Conservation (phyloP, 2,797 vertebrate species). For the Malacoctenus gilli region DNA sequence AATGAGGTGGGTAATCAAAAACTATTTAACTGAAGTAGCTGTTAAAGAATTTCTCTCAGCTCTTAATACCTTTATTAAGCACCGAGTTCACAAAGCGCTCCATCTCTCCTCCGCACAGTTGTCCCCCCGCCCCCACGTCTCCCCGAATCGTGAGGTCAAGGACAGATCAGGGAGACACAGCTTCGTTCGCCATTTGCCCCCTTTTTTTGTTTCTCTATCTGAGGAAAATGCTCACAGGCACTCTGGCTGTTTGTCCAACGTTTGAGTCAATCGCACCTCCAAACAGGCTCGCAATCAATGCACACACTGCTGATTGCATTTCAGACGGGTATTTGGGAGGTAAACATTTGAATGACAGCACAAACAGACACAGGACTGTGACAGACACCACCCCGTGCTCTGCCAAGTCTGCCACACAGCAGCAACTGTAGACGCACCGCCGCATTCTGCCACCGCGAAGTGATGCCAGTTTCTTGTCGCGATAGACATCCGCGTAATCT, state of each 20-base stretch:
- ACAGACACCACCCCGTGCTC: constrained; percentile 37
- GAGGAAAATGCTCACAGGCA: constrained; percentile 29
- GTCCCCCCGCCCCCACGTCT: constrained; percentile 4
- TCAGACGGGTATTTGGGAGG: constrained; percentile 63
- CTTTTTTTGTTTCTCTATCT: constrained; percentile 55
- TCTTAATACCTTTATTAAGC: constrained; percentile 4
- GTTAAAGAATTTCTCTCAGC: neutral
- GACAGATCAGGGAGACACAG: constrained; percentile 38
- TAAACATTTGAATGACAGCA: constrained; percentile 73
- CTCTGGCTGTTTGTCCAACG: constrained; percentile 61
- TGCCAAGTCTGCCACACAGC: constrained; percentile 50
- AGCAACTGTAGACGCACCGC: constrained; percentile 35
- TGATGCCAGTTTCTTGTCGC: constrained; percentile 19
- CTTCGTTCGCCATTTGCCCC: constrained; percentile 38
- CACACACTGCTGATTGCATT: constrained; percentile 69
- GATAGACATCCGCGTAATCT: constrained; percentile 31
- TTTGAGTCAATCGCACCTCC: constrained; percentile 59
- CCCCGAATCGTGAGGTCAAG: constrained; percentile 44
- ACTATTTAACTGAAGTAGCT: neutral
- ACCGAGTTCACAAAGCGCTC: constrained; percentile 8
- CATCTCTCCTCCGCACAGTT: neutral
- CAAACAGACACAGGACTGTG: constrained; percentile 55
- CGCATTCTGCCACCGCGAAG: constrained; percentile 24
- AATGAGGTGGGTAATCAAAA: constrained; percentile 1
- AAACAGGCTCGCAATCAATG: constrained; percentile 61